These are phyloP conservation scores for Pachliopta kotzebuea DNA, from an alignment of 2,888 invertebrate species.

Conservation along the genomic window DNA sequence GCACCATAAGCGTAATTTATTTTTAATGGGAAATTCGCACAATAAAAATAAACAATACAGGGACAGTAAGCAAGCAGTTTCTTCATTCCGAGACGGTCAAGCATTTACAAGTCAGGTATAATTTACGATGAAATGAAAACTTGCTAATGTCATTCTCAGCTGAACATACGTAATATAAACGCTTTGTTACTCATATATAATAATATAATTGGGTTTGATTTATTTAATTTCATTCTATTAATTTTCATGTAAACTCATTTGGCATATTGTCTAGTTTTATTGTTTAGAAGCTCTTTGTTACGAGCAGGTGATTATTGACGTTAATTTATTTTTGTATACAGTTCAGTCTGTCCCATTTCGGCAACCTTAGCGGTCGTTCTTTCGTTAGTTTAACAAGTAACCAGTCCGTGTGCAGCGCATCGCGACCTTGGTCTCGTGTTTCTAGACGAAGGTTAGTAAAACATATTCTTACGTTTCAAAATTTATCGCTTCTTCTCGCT, in stretches of 20 bases:
- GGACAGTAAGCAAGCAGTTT: slow-evolving; percentile 54
- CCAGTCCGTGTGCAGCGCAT: slow-evolving; percentile 81
- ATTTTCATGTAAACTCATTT: slow-evolving; percentile 34
- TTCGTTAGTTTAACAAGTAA: slow-evolving; percentile 80
- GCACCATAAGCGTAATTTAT: slow-evolving; percentile 33
- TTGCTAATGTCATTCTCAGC: slow-evolving; percentile 79
- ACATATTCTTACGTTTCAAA: slow-evolving; percentile 38
- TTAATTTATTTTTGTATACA: slow-evolving; percentile 60
- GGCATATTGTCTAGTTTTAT: slow-evolving; percentile 40
- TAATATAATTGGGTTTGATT: slow-evolving; percentile 39
- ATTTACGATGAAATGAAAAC: slow-evolving; percentile 60
- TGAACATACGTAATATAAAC: slow-evolving; percentile 71
- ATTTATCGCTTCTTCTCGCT: slow-evolving; percentile 26
- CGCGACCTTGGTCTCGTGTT: slow-evolving; percentile 84
- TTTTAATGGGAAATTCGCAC: slow-evolving; percentile 75
- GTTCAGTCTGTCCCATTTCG: slow-evolving; percentile 81
- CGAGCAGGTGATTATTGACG: slow-evolving; percentile 32
- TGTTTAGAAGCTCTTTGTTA: slow-evolving; percentile 49
- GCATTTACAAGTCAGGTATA: slow-evolving; percentile 73
- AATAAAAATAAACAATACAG: slow-evolving; percentile 56
- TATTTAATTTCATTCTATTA: slow-evolving; percentile 34
- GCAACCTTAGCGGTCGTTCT: slow-evolving; percentile 82
- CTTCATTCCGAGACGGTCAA: slow-evolving; percentile 62
- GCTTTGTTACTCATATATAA: slow-evolving; percentile 51
- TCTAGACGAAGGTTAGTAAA: slow-evolving; percentile 82